Percentiles rank a stretch among this genome's conserved stretches.
Conservation (phyloP, 2,888 invertebrate genomes). For the Blastobasis lacticolella region DNA sequence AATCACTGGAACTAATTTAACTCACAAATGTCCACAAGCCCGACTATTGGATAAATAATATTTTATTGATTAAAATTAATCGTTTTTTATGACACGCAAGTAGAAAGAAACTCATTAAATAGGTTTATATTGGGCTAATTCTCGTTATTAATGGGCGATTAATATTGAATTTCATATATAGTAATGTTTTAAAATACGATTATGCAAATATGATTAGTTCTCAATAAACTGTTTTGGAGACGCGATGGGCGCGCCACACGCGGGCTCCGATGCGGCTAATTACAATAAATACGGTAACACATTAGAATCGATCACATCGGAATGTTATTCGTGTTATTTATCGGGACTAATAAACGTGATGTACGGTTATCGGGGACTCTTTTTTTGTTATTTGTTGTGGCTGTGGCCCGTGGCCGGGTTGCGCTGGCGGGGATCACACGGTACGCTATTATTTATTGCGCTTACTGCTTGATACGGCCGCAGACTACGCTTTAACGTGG, state of each 20-base stretch:
- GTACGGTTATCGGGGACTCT: slow-evolving; percentile 57
- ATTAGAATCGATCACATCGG: slow-evolving; percentile 68
- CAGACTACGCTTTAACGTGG: too few relatives aligned
- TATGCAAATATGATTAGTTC: slow-evolving; percentile 71
- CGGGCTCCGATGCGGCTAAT: slow-evolving; percentile 32
- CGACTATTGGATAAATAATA: neutral
- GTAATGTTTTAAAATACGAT: slow-evolving; percentile 57
- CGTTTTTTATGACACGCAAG: too few relatives aligned
- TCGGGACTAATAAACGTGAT: slow-evolving; percentile 69
- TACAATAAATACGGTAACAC: slow-evolving; percentile 69
- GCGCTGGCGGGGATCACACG: slow-evolving; percentile 59
- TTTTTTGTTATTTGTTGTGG: slow-evolving; percentile 41
- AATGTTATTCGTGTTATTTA: slow-evolving; percentile 66
- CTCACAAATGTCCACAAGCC: neutral
- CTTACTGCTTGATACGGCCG: slow-evolving; percentile 37
- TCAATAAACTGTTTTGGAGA: slow-evolving; percentile 64
- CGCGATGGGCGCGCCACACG: slow-evolving; percentile 55
- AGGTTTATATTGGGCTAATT: slow-evolving; percentile 57
- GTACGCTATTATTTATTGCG: slow-evolving; percentile 58
- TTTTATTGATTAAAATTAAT: slow-evolving; percentile 11
- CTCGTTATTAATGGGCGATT: slow-evolving; percentile 58
- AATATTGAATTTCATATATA: slow-evolving; percentile 64
- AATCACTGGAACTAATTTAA: too few relatives aligned
- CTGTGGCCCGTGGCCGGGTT: too few relatives aligned
- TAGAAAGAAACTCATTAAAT: slow-evolving; percentile 1